phyloP scores from a whole-genome alignment of 2,888 invertebrate genomes.

The Scaptomyza tumidula region DNA sequence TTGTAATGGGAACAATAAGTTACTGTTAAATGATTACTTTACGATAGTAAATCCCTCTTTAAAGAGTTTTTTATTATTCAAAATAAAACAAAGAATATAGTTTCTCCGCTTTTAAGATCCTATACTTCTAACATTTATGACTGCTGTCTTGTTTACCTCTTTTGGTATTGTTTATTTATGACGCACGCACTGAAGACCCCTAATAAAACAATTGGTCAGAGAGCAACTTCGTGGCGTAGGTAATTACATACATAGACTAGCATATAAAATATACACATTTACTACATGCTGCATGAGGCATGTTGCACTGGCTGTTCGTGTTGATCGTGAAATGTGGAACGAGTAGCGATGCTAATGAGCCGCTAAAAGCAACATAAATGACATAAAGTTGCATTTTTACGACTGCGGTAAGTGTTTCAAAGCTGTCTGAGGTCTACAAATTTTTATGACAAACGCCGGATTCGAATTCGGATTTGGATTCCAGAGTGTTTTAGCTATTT shows the following conservation, averaged over 20 bases:
- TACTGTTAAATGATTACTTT: constrained; percentile 1
- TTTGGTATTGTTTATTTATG: constrained; percentile 39
- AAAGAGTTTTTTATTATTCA: background rate
- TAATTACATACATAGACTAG: constrained; percentile 31
- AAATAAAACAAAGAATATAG: constrained; percentile 1
- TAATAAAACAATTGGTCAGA: constrained; percentile 61
- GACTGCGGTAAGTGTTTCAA: constrained; percentile 63
- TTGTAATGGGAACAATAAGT: no score
- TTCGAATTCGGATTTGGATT: constrained; percentile 46
- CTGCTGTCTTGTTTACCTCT: constrained; percentile 9
- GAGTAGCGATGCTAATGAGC: constrained; percentile 72
- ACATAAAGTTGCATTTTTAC: constrained; percentile 76
- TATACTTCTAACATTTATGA: constrained; percentile 25
- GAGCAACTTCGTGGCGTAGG: constrained; percentile 31
- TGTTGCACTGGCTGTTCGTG: constrained; percentile 5
- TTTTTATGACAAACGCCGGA: constrained; percentile 65
- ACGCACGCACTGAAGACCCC: constrained; percentile 55
- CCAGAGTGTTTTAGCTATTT: constrained; percentile 56
- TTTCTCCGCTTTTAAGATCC: background rate
- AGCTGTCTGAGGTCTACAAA: constrained; percentile 55
- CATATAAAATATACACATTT: constrained; percentile 7
- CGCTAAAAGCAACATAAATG: constrained; percentile 78
- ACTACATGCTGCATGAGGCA: constrained; percentile 22
- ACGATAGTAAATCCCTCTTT: background rate
- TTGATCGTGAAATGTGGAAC: constrained; percentile 13